Base-by-base conservation (phyloP, 92 coral and sea anemone genomes). In the Phymanthus crucifer region DNA sequence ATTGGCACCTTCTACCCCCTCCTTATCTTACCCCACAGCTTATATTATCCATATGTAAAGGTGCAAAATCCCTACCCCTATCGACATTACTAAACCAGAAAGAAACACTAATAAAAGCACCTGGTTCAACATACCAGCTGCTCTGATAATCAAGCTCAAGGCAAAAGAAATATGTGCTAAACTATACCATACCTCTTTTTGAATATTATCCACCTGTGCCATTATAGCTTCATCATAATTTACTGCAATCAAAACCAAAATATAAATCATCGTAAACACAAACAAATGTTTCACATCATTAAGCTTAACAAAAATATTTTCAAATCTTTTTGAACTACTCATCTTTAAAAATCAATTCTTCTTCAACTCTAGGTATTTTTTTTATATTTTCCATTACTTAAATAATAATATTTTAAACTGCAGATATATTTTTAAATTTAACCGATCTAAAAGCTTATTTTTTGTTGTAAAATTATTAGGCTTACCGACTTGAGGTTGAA, bases 141-240 rank as follows among this genome's bases (percentile, higher is more conserved):
- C 14, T 10, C 2, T 43, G 14, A 17, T 43, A 14, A 43, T 6
- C 14, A 10, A 43, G 48, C 48, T 43, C 14, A 3, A 80, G 61
- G 52, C 84, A 26, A 80, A 70, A 43, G 48, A 54, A 2, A 54
- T 21, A 24, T 54, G 6, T 54, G 6, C 24, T 6, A 70, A 13
- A 68, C 40, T 19, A 48, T 7, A 40, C 45, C 78, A 17, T 78
- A 95, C 99, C 98, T 95, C 98, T 93, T 93, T 95, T 40, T 95
- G 99, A 34, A 95, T 95, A 56, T 82, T 83, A 61, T 95, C 99
- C 68, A 95, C 98, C 65, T 95, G 99, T 32, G 91, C 91, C 73
- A 91, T 83, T 61, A 95, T 95, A 16, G 99, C 99, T 70, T 95
- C 98, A 76, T 95, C 99, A 83, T 88, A 91, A 84, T 93, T 93